Evolutionary conservation across 1,140 invertebrate species (phyloP), one percentile per base, ranked within the genome.

Genomic region (Augochlora pura): DNA sequence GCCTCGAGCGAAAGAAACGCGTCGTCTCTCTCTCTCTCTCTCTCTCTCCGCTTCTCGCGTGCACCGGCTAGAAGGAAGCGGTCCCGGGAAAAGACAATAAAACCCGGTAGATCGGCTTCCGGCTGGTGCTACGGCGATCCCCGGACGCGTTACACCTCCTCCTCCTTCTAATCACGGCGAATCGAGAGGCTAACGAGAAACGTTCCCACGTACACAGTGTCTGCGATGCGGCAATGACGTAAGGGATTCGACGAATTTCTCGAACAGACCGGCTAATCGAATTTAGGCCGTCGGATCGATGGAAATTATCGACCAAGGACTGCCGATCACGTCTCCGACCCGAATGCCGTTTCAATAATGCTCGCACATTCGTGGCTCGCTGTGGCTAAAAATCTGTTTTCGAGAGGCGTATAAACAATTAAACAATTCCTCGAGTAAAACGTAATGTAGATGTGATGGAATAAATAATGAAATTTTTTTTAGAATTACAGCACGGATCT

Each of bases 1-100:
- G 65, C 70, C 74, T 81, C 73, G n/a, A 66, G 82, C 73, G 62
- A 75, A 80, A 84, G 73, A 73, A 81, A 42, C 42, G 52, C 16
- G 27, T 7, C 49, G 18, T n/a, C 6, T 14, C 25, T n/a, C n/a
- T n/a, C n/a, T n/a, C n/a, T n/a, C n/a, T n/a, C n/a, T n/a, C n/a
- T n/a, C n/a, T n/a, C 8, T n/a, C 52, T 16, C 18, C 32, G 14
- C 52, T 23, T 25, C 59, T 25, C 32, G 38, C 3, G 70, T 27
- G 62, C 57, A 54, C 18, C 42, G 21, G 10, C 60, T 39, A 75
- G 46, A 59, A 75, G 71, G 67, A 75, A 79, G 25, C 59, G 66
- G 32, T 60, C 46, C 54, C 10, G 70, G 25, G 12, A 23, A 16
- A 52, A 80, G 42, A 76, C 59, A 62, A 76, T 67, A 69, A 82